Percentiles rank a stretch among this genome's conserved stretches.
phyloP scores from a whole-genome alignment of 2,888 invertebrate species.

The Hypomecis punctinalis region DNA sequence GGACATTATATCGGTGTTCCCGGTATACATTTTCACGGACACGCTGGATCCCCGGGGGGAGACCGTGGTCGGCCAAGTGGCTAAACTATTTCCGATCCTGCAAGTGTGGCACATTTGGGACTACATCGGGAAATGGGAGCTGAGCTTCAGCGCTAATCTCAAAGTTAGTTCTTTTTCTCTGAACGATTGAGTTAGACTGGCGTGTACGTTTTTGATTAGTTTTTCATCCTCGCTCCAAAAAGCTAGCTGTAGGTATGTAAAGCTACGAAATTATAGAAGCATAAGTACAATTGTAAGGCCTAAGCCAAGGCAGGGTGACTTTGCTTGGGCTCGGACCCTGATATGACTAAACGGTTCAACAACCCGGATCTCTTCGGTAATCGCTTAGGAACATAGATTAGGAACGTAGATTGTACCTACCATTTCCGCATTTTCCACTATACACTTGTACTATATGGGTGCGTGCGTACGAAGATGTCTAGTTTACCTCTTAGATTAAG shows the following conservation, averaged over 20 bases:
- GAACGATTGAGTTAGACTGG: background rate
- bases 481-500: too few species aligned
- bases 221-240: background rate
- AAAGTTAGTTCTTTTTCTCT: constrained; percentile 56
- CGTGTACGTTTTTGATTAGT: background rate
- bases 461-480: too few species aligned
- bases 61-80: constrained; percentile 62
- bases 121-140: constrained; percentile 68
- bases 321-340: too few species aligned
- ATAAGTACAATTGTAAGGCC: background rate
- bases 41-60: constrained; percentile 66
- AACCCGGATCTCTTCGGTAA: too few species aligned
- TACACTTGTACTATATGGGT: too few species aligned
- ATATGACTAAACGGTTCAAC: too few species aligned
- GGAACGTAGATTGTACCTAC: too few species aligned
- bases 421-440: too few species aligned
- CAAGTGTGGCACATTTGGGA: constrained; percentile 80
- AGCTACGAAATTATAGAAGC: too few species aligned
- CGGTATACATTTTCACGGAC: constrained; percentile 70
- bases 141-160: constrained; percentile 61
- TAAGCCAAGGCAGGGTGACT: too few species aligned
- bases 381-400: too few species aligned
- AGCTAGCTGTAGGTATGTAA: too few species aligned
- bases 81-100: constrained; percentile 64
- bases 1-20: constrained; percentile 76